These are phyloP conservation scores for Hippocampus zosterae DNA, from an alignment of 2,113 vertebrate species.

Conservation along the genomic window DNA sequence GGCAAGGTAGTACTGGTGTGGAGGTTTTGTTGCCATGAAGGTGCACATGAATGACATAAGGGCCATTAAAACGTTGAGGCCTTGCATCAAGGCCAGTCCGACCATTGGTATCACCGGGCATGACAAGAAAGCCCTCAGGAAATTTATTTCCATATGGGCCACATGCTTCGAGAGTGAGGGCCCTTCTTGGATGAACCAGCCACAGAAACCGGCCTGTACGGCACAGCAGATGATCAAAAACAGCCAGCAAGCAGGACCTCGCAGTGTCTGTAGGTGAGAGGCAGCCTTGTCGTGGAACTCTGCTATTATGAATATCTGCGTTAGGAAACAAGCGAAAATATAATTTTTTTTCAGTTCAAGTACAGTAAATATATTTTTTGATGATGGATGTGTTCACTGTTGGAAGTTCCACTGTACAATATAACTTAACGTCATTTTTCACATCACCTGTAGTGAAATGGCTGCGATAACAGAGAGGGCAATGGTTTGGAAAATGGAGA, in stretches of 20 bases:
- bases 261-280: conserved; percentile 51
- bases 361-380: not conserved
- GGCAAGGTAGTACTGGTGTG: conserved; percentile 75
- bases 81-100: conserved; percentile 69
- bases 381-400: not conserved
- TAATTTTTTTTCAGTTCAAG: not conserved
- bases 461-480: conserved; percentile 74
- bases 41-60: conserved; percentile 81
- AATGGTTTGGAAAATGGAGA: conserved; percentile 70
- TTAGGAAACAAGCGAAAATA: conserved; percentile 29
- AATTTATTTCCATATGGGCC: conserved; percentile 52
- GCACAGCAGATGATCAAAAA: conserved; percentile 63
- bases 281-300: conserved; percentile 69
- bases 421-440: conserved; percentile 5
- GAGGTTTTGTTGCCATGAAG: conserved; percentile 77
- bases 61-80: conserved; percentile 63
- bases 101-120: conserved; percentile 70
- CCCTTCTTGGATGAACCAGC: conserved; percentile 56
- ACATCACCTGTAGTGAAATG: conserved; percentile 77
- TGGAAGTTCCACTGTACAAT: not conserved
- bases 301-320: conserved; percentile 70
- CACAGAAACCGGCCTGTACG: conserved; percentile 65
- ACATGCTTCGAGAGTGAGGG: conserved; percentile 39
- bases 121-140: conserved; percentile 59
- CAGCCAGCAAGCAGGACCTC: conserved; percentile 59